A percentile compares a stretch with the other conserved stretches of the same genome.
These are phyloP conservation scores for Ephialtes manifestator DNA, from an alignment of 2,888 invertebrate genomes.

Conservation along the genomic window DNA sequence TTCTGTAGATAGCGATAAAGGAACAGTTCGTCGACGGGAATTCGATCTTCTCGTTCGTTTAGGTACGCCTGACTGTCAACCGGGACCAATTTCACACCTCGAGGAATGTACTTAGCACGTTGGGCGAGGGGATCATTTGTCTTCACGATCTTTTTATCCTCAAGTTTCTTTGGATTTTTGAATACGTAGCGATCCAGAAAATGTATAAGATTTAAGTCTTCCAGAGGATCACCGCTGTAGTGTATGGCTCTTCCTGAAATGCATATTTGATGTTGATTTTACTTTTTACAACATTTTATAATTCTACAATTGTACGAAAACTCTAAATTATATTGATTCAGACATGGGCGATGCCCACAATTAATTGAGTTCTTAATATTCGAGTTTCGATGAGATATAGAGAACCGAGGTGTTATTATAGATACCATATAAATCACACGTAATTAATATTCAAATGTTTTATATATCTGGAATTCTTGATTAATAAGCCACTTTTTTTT, in stretches of 20 bases:
- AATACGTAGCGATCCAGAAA: slow-evolving; percentile 98
- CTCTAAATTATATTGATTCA: too few relatives aligned
- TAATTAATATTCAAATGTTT: too few relatives aligned
- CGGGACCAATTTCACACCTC: slow-evolving; percentile 90
- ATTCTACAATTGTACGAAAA: too few relatives aligned
- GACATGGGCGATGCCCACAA: too few relatives aligned
- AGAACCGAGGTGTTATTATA: too few relatives aligned
- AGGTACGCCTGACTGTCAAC: slow-evolving; percentile 92
- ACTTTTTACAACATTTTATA: background rate
- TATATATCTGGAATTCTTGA: too few relatives aligned
- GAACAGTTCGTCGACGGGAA: slow-evolving; percentile 97
- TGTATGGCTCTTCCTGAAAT: slow-evolving; percentile 90
- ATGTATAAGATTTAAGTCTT: slow-evolving; percentile 95
- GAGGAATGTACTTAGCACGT: slow-evolving; percentile 90
- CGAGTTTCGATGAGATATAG: too few relatives aligned
- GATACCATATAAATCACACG: too few relatives aligned
- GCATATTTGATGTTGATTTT: slow-evolving; percentile 38
- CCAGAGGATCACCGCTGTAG: slow-evolving; percentile 97
- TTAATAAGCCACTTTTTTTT: too few relatives aligned
- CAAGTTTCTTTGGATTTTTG: slow-evolving; percentile 94
- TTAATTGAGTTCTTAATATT: too few relatives aligned
- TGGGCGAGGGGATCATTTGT: slow-evolving; percentile 90
- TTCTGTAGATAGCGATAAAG: slow-evolving; percentile 89
- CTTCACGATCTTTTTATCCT: slow-evolving; percentile 86
- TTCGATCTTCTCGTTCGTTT: slow-evolving; percentile 89